Base-by-base conservation (phyloP, 2,888 invertebrate genomes). In the Sinotaia quadrata region DNA sequence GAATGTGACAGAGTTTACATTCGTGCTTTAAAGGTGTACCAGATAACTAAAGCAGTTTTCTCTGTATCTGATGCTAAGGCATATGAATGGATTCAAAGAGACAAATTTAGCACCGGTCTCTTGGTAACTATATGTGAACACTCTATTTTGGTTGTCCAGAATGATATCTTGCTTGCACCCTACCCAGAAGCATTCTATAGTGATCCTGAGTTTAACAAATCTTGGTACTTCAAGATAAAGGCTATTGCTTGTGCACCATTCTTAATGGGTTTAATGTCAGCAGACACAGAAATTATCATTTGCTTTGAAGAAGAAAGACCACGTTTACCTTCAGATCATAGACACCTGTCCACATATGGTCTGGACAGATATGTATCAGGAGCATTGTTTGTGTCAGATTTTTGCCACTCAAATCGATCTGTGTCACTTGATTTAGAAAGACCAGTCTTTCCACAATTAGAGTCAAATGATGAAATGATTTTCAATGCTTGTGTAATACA, bases 171-270 rank as follows among this genome's bases (percentile, higher is more conserved):
- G 47, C 72, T 85, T 4, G 79, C 81, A 4, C 78, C 82, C 0
- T 81, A 75, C 72, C 77, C 78, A 21, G 67, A 74, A 7, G 60
- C 67, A 0, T 81, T 80, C 68, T 67, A 79, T 2, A 68, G 80
- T 41, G 80, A 83, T 68, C 52, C 70, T 47, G 62, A 69, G 36
- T 83, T 83, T 67, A 75, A 80, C 29, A 36, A 68, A 29, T 51
- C 71, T 3, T 82, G 78, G 75, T 84, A 77, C 73, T 78, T 75
- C 67, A 75, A 81, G 41, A 79, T 83, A 57, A 76, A 74, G 72
- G 76, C 80, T 0, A 73, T 82, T 12, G 83, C 83, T 65, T 83
- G 81, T 71, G 76, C 77, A 24, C 85, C 85, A 8, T 71, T 85
- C 33, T 71, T 80, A 33, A 79, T 82, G 37, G 85, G 84, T 2